These are phyloP conservation scores for Numenius arquata DNA, from an alignment of 2,113 vertebrate genomes.

Conservation along the genomic window DNA sequence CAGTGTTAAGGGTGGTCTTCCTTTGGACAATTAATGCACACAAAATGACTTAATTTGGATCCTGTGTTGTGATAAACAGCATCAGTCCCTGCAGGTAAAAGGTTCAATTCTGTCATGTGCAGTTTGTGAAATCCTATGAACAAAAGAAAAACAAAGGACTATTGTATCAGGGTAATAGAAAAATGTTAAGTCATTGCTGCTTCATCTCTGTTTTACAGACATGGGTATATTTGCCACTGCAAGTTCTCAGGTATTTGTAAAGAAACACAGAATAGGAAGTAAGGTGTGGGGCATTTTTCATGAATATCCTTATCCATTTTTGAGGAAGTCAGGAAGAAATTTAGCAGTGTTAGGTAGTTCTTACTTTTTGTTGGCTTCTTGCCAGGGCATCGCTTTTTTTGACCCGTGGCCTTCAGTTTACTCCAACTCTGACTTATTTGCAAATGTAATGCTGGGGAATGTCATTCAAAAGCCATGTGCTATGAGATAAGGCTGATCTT, in stretches of 20 bases:
- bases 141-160: neutral
- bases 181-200: neutral
- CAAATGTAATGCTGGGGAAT: neutral
- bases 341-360: neutral
- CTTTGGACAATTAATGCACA: neutral
- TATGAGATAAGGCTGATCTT: neutral
- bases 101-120: neutral
- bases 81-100: neutral
- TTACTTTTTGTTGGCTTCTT: neutral
- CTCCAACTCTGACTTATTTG: neutral
- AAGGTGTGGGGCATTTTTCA: neutral
- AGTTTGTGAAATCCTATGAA: neutral
- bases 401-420: neutral
- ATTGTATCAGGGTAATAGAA: neutral
- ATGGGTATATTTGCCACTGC: neutral
- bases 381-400: neutral
- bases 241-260: neutral
- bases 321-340: neutral
- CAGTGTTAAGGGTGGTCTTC: neutral
- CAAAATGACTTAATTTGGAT: neutral
- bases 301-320: neutral
- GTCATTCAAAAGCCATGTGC: neutral
- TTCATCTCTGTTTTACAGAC: neutral
- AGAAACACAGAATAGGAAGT: neutral
- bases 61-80: neutral